phyloP scores from a whole-genome alignment of 1,140 invertebrate species.

The Zophobas atratus region DNA sequence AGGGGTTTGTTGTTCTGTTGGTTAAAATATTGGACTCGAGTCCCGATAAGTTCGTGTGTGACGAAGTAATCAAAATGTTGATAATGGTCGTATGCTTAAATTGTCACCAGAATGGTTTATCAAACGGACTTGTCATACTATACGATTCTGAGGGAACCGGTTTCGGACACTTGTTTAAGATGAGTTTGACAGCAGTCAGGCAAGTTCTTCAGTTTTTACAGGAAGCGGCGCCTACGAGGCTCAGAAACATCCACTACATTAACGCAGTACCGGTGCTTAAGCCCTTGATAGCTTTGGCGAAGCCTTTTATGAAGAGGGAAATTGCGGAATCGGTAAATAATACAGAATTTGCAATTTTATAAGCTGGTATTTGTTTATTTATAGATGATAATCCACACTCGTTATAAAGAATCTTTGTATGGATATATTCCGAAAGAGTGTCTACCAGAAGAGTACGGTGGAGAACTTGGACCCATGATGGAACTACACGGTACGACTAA shows the following conservation, averaged over 20 bases:
- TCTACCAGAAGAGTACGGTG: too few species aligned
- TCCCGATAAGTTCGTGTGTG: too few species aligned
- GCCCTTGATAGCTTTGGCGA: conserved; percentile 76
- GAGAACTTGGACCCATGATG: too few species aligned
- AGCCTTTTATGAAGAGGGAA: conserved; percentile 80
- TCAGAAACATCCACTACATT: conserved; percentile 78
- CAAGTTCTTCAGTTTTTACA: conserved; percentile 77
- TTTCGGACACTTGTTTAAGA: conserved; percentile 73
- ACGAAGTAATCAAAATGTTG: too few species aligned
- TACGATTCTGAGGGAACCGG: conserved; percentile 73
- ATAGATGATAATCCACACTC: too few species aligned
- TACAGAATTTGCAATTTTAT: neutral
- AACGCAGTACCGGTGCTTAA: conserved; percentile 79
- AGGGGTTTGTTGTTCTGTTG: too few species aligned
- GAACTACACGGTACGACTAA: too few species aligned
- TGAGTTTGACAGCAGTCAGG: conserved; percentile 73
- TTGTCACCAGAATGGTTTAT: conserved; percentile 70
- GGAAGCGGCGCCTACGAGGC: conserved; percentile 71
- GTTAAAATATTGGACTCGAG: too few species aligned
- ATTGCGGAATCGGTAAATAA: conserved; percentile 69
- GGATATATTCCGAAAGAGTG: too few species aligned
- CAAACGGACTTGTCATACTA: conserved; percentile 72
- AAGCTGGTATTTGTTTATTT: too few species aligned
- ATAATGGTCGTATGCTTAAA: conserved; percentile 24
- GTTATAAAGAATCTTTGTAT: too few species aligned